These are phyloP conservation scores for Neostethus bicornis DNA, from an alignment of 2,797 vertebrate species.

Conservation along the genomic window DNA sequence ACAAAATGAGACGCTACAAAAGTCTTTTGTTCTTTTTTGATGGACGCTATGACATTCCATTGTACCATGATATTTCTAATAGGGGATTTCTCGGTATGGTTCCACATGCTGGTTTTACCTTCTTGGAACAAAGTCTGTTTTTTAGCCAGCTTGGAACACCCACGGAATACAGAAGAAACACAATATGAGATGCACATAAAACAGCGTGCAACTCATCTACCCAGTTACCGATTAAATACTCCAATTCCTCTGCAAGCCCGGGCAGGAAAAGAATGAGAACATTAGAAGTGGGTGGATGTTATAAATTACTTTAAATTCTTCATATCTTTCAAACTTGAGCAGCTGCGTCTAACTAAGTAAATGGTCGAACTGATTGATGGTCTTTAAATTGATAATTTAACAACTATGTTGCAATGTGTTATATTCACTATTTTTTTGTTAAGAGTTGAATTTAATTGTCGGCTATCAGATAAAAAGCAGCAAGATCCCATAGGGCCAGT, in stretches of 20 bases:
- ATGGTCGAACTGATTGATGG: background rate
- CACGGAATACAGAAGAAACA: background rate
- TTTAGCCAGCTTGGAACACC: conserved; percentile 4
- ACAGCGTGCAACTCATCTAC: background rate
- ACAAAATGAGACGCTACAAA: conserved; percentile 2
- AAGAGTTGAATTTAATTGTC: background rate
- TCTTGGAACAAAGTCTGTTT: background rate
- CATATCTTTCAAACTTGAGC: background rate
- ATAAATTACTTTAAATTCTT: background rate
- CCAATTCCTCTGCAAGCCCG: background rate
- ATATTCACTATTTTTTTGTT: background rate
- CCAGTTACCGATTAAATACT: background rate
- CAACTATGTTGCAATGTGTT: background rate
- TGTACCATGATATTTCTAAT: background rate
- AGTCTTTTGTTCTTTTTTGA: background rate
- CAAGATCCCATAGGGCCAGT: background rate
- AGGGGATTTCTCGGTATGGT: conserved; percentile 3
- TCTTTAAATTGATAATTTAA: background rate
- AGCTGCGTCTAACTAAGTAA: background rate
- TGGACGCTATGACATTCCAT: conserved; percentile 10
- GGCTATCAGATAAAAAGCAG: background rate
- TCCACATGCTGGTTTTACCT: background rate
- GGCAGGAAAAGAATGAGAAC: background rate
- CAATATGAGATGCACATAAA: background rate
- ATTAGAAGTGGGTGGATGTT: background rate